Evolutionary conservation across 2,888 invertebrate species (phyloP), one percentile per base, ranked within the genome.

Genomic region (Urechis unicinctus): DNA sequence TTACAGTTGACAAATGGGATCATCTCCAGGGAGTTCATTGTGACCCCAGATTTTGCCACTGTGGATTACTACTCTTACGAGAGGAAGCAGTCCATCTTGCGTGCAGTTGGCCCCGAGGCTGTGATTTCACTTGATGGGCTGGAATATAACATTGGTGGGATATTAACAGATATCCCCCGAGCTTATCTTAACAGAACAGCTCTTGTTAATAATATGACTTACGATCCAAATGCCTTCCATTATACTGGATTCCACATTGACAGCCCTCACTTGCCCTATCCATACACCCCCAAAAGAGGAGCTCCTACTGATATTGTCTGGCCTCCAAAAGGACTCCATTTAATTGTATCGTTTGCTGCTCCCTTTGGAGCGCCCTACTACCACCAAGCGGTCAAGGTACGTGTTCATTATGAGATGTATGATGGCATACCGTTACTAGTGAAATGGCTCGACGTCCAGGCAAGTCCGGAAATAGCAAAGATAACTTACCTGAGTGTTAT

Each of bases 331-430:
- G 62, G 62, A 17, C 36, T 62, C 9, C 50, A 55, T 17, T 28
- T 59, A 9, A 52, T 53, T 28, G 59, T 59, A 1, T n/a, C 24
- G 9, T 59, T 59, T n/a, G n/a, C n/a, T n/a, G 52, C 57, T 22
- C 61, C 63, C 6, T 43, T 28, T 30, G 44, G 42, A n/a, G 62
- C 62, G 26, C 62, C 61, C 9, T 9, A 25, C 6, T 36, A 42
- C 26, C 62, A 62, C 53, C 50, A 57, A 30, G 28, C 22, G 21
- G 52, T 63, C 6, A 49, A 24, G 5, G 59, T 63, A 2, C 55
- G 45, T 24, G 56, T 63, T 3, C 57, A 60, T 28, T 63, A 63
- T 52, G 63, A 63, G 41, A 55, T 63, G 46, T 63, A 63, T 47
- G 61, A 57, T 51, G 63, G 63, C 2, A 50, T 63, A 24, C 63